phyloP scores from a whole-genome alignment of 35 echinoderm and acorn worm genomes.

The Diadema setosum region DNA sequence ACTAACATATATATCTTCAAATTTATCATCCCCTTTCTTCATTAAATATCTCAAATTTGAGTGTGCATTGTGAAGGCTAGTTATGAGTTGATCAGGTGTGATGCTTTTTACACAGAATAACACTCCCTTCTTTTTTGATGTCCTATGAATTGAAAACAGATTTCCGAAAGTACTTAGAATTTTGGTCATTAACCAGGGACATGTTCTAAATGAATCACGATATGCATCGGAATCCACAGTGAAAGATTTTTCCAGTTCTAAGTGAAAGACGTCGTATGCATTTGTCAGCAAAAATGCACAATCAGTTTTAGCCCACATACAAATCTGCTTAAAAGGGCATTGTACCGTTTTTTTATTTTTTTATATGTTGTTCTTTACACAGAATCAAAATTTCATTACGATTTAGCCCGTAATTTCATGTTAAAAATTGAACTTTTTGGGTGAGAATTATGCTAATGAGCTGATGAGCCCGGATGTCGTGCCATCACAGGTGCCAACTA shows the following conservation, averaged over 20 bases:
- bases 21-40: not conserved
- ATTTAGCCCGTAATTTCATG: no score
- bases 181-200: constrained; percentile 12
- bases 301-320: constrained; percentile 10
- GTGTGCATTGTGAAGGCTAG: not conserved
- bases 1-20: not conserved
- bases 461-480: no score
- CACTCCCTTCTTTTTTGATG: constrained; percentile 11
- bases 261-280: not conserved
- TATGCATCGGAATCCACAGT: not conserved
- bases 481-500: no score
- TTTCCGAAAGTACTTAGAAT: constrained; percentile 10
- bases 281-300: constrained; percentile 21
- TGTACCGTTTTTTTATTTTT: no score
- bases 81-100: not conserved
- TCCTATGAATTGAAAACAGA: constrained; percentile 5
- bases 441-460: no score
- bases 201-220: not conserved
- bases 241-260: not conserved
- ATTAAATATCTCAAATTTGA: constrained; percentile 6
- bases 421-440: no score
- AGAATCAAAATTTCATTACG: no score
- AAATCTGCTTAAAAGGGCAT: not conserved
- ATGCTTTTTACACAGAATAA: not conserved
- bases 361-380: no score